Conservation (phyloP, 1,140 invertebrate genomes). For the Euschistus heros region DNA sequence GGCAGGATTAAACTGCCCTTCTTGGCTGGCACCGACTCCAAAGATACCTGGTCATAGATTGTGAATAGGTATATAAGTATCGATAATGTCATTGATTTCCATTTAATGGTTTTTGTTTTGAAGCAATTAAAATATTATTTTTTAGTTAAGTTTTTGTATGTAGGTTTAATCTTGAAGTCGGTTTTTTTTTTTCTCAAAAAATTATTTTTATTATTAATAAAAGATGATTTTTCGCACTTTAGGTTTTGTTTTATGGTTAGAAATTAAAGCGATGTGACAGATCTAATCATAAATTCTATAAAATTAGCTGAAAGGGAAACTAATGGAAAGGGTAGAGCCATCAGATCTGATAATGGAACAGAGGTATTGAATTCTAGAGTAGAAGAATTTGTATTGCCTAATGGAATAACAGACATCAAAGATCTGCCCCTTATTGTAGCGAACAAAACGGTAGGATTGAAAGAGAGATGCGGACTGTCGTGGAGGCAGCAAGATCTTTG, state of each 20-base stretch:
- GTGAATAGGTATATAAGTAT: too few species aligned
- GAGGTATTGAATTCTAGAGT: constrained; percentile 31
- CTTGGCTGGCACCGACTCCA: too few species aligned
- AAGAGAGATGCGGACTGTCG: constrained; percentile 33
- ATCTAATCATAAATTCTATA: not conserved
- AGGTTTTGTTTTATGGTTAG: not conserved
- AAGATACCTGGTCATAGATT: too few species aligned
- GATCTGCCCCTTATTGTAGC: constrained; percentile 36
- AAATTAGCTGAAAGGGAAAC: not conserved
- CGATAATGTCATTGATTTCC: too few species aligned
- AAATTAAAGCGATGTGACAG: not conserved
- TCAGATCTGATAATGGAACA: constrained; percentile 35
- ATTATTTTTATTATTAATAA: too few species aligned
- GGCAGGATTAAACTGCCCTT: too few species aligned
- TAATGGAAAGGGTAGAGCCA: not conserved
- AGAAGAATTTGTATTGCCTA: not conserved
- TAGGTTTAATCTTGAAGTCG: too few species aligned
- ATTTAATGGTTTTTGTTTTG: too few species aligned
- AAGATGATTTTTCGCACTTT: not conserved
- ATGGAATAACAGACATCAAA: constrained; percentile 34
- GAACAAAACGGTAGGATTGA: constrained; percentile 41
- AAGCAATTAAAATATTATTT: too few species aligned
- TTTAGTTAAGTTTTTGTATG: too few species aligned
- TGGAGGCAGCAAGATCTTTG: constrained; percentile 32
- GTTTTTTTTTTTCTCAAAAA: too few species aligned